phyloP scores from a whole-genome alignment of 1,140 invertebrate genomes.

The Aphelenchoides besseyi region DNA sequence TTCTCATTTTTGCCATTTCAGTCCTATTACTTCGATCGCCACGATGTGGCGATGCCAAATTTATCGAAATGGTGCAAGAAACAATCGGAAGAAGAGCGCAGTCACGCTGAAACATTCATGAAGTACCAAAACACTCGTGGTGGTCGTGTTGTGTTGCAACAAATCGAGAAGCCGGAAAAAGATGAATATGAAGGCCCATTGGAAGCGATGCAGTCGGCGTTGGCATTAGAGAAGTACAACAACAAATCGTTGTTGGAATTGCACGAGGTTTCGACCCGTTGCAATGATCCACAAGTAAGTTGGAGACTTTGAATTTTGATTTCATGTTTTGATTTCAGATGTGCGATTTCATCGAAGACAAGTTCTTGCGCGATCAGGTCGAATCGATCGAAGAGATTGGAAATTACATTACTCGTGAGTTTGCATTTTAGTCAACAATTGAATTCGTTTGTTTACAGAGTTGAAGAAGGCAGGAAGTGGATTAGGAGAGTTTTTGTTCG shows the following conservation, averaged over 20 bases:
- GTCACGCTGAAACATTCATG: constrained; percentile 73
- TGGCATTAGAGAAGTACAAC: constrained; percentile 74
- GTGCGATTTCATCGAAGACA: constrained; percentile 68
- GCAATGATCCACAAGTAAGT: constrained; percentile 67
- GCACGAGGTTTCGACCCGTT: constrained; percentile 69
- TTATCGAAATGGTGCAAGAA: constrained; percentile 73
- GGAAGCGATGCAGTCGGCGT: constrained; percentile 72
- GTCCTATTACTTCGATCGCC: constrained; percentile 76
- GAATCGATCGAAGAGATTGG: constrained; percentile 69
- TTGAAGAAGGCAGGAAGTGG: constrained; percentile 69
- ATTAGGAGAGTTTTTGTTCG: constrained; percentile 70
- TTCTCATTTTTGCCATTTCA: not conserved
- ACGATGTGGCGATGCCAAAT: constrained; percentile 75
- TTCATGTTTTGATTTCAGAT: constrained; percentile 60
- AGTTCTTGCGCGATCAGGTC: constrained; percentile 70
- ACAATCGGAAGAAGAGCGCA: constrained; percentile 74
- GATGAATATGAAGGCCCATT: constrained; percentile 70
- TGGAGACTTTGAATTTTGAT: not conserved
- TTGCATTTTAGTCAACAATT: too few species aligned
- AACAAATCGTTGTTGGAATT: constrained; percentile 74
- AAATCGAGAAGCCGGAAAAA: constrained; percentile 15
- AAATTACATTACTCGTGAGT: constrained; percentile 68
- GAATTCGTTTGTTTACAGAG: too few species aligned
- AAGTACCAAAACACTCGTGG: constrained; percentile 78
- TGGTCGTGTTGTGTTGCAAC: constrained; percentile 67